Evolutionary conservation across 2,888 invertebrate species (phyloP).

Genomic region (Artemia sp.): DNA sequence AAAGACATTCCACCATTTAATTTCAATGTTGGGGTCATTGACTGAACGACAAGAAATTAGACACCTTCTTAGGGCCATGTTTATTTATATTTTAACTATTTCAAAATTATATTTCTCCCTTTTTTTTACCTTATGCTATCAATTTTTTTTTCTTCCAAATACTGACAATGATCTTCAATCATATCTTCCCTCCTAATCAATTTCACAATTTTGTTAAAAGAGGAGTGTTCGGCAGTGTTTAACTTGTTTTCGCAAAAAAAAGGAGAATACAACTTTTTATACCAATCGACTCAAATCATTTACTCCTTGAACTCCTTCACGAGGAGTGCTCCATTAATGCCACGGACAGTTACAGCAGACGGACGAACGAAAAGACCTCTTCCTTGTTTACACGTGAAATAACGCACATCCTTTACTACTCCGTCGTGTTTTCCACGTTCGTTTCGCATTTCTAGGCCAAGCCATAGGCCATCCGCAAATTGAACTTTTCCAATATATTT

Average conservation of each 20-base stretch:
- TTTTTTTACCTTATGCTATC: background rate
- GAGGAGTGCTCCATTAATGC: conserved; percentile 35
- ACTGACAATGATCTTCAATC: background rate
- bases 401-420: conserved; percentile 34
- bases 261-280: background rate
- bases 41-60: too few relatives aligned
- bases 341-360: conserved; percentile 35
- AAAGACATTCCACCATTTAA: too few relatives aligned
- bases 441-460: conserved; percentile 35
- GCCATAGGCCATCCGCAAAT: conserved; percentile 36
- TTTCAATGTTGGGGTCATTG: too few relatives aligned
- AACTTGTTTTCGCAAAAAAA: background rate
- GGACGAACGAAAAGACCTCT: conserved; percentile 32
- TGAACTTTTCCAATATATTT: conserved; percentile 35
- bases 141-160: background rate
- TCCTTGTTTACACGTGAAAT: conserved; percentile 33
- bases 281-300: conserved; percentile 4
- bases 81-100: conserved; percentile 1
- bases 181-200: background rate
- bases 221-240: too few relatives aligned
- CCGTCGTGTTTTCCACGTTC: conserved; percentile 37
- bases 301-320: conserved; percentile 20
- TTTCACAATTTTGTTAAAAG: background rate
- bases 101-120: background rate
- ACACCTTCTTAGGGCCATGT: background rate